Percentiles rank a stretch among this genome's conserved stretches.
phyloP scores from a whole-genome alignment of 1,140 invertebrate species.

The Lutraria rhynchaena region DNA sequence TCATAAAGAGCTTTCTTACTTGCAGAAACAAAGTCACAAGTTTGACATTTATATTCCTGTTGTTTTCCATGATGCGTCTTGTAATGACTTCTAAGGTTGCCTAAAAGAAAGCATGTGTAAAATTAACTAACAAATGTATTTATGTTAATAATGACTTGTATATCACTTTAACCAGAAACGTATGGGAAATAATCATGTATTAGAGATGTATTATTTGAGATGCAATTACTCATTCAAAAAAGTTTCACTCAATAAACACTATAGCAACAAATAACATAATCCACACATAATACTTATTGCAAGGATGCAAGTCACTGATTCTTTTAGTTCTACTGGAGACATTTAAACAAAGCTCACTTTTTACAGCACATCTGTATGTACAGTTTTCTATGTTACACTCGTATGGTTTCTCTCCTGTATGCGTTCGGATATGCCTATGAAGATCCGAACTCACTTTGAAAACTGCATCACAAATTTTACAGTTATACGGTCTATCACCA shows the following conservation, averaged over 20 bases:
- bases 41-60: conserved; percentile 66
- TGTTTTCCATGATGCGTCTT: conserved; percentile 70
- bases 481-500: conserved; percentile 86
- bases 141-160: too few relatives aligned
- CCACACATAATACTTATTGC: too few relatives aligned
- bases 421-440: conserved; percentile 90
- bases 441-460: conserved; percentile 84
- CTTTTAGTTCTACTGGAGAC: neutral
- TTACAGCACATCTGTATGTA: conserved; percentile 75
- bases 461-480: conserved; percentile 85
- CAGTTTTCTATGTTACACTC: conserved; percentile 83
- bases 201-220: too few relatives aligned
- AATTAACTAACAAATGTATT: too few relatives aligned
- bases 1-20: conserved; percentile 69
- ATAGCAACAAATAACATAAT: too few relatives aligned
- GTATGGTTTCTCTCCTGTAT: conserved; percentile 93
- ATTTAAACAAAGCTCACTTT: conserved; percentile 66
- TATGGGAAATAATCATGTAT: too few relatives aligned
- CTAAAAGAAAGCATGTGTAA: conserved; percentile 63
- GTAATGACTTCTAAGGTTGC: conserved; percentile 75
- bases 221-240: too few relatives aligned
- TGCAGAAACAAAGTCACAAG: conserved; percentile 70
- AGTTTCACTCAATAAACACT: too few relatives aligned
- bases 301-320: too few relatives aligned
- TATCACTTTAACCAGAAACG: too few relatives aligned